These are phyloP conservation scores for Sceloporus undulatus DNA, from an alignment of 2,113 vertebrate genomes.

Conservation along the genomic window DNA sequence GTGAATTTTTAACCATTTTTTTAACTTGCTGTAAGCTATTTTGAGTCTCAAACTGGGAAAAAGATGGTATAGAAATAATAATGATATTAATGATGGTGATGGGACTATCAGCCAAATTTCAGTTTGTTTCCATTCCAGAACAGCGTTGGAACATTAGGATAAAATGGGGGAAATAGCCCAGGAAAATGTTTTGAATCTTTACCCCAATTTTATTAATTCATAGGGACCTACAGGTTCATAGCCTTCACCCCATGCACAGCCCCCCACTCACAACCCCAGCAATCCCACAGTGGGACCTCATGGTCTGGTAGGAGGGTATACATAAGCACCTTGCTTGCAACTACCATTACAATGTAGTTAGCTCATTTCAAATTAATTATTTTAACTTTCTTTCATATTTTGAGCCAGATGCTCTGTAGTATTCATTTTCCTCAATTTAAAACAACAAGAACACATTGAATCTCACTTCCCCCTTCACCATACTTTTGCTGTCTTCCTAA, in stretches of 20 bases:
- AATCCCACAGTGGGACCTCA: constrained; percentile 28
- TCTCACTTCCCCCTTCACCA: too few species aligned
- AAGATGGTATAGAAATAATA: too few species aligned
- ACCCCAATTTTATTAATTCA: constrained; percentile 22
- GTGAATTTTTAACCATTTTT: too few species aligned
- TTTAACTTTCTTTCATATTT: too few species aligned
- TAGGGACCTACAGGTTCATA: constrained; percentile 41
- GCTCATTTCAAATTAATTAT: constrained; percentile 13
- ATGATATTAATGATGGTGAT: too few species aligned
- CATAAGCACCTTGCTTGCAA: constrained; percentile 21
- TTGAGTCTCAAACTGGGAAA: too few species aligned
- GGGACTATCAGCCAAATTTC: too few species aligned
- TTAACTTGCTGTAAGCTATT: too few species aligned
- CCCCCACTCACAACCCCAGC: constrained; percentile 51
- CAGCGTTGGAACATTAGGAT: constrained; percentile 11
- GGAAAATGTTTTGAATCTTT: constrained; percentile 44
- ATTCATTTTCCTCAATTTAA: too few species aligned
- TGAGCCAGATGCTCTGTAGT: too few species aligned
- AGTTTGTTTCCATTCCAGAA: background rate
- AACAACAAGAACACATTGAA: too few species aligned
- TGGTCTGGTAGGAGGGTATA: constrained; percentile 35
- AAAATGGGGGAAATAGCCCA: constrained; percentile 23
- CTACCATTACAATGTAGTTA: constrained; percentile 2
- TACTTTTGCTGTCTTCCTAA: too few species aligned
- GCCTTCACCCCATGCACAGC: constrained; percentile 37